These are phyloP conservation scores for Lepisosteus osseus DNA, from an alignment of 2,113 vertebrate genomes.

Conservation along the genomic window DNA sequence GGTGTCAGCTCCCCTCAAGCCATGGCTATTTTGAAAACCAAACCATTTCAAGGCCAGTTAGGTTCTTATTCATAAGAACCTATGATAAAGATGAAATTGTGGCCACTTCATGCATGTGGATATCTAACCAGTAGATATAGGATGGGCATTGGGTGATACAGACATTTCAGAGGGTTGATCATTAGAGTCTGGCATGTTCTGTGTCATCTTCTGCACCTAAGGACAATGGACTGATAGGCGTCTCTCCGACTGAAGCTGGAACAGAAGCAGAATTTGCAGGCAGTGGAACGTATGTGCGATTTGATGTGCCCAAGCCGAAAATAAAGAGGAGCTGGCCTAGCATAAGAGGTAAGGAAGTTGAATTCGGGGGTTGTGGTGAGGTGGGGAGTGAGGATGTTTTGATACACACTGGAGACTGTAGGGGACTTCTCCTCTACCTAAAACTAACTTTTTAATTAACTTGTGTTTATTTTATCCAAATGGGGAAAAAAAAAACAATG, in stretches of 20 bases:
- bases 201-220: constrained; percentile 35
- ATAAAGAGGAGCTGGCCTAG: constrained; percentile 84
- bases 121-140: no score
- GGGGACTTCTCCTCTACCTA: no score
- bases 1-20: not conserved
- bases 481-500: no score
- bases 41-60: not conserved
- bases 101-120: no score
- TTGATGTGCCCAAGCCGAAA: constrained; percentile 76
- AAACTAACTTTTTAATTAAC: no score
- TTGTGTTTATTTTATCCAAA: no score
- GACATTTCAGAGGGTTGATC: no score
- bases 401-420: not conserved
- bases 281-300: constrained; percentile 76
- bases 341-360: constrained; percentile 67
- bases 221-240: constrained; percentile 65
- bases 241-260: constrained; percentile 60
- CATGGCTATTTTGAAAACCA: not conserved
- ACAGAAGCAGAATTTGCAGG: constrained; percentile 60
- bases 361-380: not conserved
- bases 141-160: not conserved
- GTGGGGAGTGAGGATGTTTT: not conserved
- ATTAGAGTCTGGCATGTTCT: not conserved
- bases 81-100: no score
- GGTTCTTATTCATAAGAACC: no score